Base-by-base conservation (phyloP, 2,113 vertebrate genomes). In the Microtus richardsoni region DNA sequence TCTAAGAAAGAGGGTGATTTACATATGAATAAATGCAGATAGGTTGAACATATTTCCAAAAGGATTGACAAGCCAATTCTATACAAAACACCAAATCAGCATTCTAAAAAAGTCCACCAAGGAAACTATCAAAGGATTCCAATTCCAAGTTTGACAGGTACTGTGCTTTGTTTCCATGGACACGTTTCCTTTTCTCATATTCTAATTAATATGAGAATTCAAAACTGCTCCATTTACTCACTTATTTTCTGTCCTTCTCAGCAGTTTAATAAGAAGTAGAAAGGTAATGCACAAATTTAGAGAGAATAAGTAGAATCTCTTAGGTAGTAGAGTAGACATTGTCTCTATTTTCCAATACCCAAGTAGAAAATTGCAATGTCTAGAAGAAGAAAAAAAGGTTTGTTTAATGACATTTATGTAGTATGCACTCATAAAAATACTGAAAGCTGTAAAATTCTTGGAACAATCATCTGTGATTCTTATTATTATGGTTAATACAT, bases 1-100 rank as follows among this genome's bases (percentile, higher is more conserved):
- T 62, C 88, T 73, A 95, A 96, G 49, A 12, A 71, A 93, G 19
- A 64, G 62, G 41, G 0, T 1, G 12, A 90, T 97, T 96, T 28
- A 54, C 13, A 96, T 95, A 77, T 58, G 83, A 88, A 95, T 70
- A 58, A 44, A 33, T 89, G n/a, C 54, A 62, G 33, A 8, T 30
- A 80, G 24, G 19, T 17, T 84, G 44, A 92, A 68, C 47, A 41
- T 30, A 70, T 88, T 89, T 91, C 89, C 49, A 33, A n/a, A 39
- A 36, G 17, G 47, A 89, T 64, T 95, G 13, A 91, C 78, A 96
- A 19, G 0, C 12, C 8, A 62, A 33, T 0, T 66, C 4, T 84
- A 79, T 24, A 39, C 13, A 74, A 92, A 86, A 54, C 80, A 36
- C n/a, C 30, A 95, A 75, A 52, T 75, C 47, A 82, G 13, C n/a